Conservation (phyloP, 2,888 invertebrate species). For the Ditula angustiorana region DNA sequence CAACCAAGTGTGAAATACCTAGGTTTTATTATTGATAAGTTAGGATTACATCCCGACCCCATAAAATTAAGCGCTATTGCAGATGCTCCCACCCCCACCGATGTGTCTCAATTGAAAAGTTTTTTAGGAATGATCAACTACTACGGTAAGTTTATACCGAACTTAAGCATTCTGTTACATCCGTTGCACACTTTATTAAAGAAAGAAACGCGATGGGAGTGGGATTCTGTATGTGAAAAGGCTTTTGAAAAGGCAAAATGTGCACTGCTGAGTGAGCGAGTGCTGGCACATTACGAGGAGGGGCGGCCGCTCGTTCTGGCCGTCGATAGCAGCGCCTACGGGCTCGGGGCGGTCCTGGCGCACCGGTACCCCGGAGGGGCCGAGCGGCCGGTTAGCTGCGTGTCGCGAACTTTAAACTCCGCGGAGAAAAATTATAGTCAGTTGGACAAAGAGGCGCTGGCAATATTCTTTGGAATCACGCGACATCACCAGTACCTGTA, state of each 20-base stretch:
- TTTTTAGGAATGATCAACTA: conserved; percentile 46
- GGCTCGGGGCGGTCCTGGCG: too few relatives aligned
- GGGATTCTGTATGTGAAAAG: conserved; percentile 37
- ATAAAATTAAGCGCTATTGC: conserved; percentile 38
- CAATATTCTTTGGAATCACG: conserved; percentile 45
- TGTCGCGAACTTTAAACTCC: conserved; percentile 44
- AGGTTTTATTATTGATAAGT: conserved; percentile 42
- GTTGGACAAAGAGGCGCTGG: conserved; percentile 45
- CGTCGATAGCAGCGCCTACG: conserved; percentile 43
- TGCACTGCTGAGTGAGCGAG: conserved; percentile 32
- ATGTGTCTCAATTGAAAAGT: conserved; percentile 40
- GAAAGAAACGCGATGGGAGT: conserved; percentile 32
- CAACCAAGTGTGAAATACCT: conserved; percentile 44
- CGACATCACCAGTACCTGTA: conserved; percentile 48
- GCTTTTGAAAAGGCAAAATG: conserved; percentile 43
- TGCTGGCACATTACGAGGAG: conserved; percentile 44
- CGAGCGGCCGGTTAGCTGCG: conserved; percentile 47
- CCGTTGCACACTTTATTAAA: too few relatives aligned
- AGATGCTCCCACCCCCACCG: conserved; percentile 32
- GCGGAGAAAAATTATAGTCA: conserved; percentile 48
- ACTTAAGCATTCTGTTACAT: conserved; percentile 8
- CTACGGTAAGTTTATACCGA: conserved; percentile 44
- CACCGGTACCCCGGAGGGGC: conserved; percentile 34
- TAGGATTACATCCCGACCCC: conserved; percentile 42
- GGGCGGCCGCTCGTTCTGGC: conserved; percentile 35